Base-by-base conservation (phyloP, 2,797 vertebrate species). In the Toxotes lorentzi region DNA sequence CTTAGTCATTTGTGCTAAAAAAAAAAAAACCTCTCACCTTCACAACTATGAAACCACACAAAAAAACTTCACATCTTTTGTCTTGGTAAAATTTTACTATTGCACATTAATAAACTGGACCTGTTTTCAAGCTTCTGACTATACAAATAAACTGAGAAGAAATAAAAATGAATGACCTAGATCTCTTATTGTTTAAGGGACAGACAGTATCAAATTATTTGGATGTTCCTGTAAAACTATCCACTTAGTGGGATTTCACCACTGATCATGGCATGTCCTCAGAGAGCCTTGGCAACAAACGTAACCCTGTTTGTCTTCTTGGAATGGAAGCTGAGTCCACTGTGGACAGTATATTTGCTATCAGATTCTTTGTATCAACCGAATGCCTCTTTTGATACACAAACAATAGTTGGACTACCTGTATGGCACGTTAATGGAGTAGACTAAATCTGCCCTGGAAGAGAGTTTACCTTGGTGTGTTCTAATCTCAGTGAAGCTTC, bases 161-260 rank as follows among this genome's bases (percentile, higher is more conserved):
- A 12, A 51, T 7, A 0, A 24, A 34, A 24, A 50, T 30, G 4
- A 16, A 2, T 1, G 9, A 73, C 70, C 38, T 45, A 56, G 7
- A 72, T 62, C 23, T 58, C 34, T 50, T 32, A 48, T 73, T 77
- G 23, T 84, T 59, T 56, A 5, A 4, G 63, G 7, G 41, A 53
- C 24, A 64, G 5, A 45, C 13, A n/a, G 43, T 73, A 68, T 83
- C 48, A 43, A 30, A 71, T 88, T 51, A 63, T 81, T 62, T 45
- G 11, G 10, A 51, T 57, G 32, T 83, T 79, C 48, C 34, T 76
- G 70, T 71, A 62, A 86, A 72, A 53, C 43, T 68, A 74, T 76
- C 60, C 13, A 38, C n/a, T 30, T 70, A 24, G 48, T 23, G 3
- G 14, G 27, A 66, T 56, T 76, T 83, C 27, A 27, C 27, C 12